A percentile compares a stretch with the other conserved stretches of the same genome.
Conservation (phyloP, 2,113 vertebrate species). For the Tinamus guttatus region DNA sequence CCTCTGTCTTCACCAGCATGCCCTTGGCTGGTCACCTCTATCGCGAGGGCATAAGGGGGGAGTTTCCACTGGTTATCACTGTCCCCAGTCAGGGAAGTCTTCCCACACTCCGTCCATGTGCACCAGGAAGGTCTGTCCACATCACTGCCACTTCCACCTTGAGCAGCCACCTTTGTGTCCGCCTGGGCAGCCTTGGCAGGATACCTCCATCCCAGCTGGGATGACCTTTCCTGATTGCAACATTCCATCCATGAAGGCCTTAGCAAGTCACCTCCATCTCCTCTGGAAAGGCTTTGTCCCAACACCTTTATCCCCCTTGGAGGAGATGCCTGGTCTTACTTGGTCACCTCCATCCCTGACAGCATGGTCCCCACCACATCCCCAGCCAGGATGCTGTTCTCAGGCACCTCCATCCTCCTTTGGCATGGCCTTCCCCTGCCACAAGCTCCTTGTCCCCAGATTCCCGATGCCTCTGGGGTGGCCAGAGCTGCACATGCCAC, state of each 20-base stretch:
- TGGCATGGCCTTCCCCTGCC: accelerated
- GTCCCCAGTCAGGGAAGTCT: too few relatives aligned
- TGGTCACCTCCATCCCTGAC: not conserved
- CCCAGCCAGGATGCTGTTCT: not conserved
- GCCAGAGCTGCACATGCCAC: not conserved
- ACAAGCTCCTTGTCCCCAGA: not conserved
- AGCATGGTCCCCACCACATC: not conserved
- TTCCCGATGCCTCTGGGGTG: not conserved
- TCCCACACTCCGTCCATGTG: accelerated
- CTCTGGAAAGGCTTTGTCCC: not conserved
- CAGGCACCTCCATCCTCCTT: accelerated
- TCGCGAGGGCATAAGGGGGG: too few relatives aligned
- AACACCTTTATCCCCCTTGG: not conserved
- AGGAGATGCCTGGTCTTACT: too few relatives aligned
- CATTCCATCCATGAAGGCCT: not conserved
- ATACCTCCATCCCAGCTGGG: too few relatives aligned
- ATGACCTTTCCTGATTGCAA: not conserved
- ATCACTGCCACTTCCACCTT: too few relatives aligned
- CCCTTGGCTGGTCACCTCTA: accelerated
- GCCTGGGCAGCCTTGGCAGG: not conserved
- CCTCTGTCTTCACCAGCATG: not conserved
- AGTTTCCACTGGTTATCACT: too few relatives aligned
- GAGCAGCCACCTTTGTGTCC: not conserved
- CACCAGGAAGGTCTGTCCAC: not conserved
- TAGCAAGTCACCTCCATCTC: accelerated